Evolutionary conservation across 92 coral and sea anemone genomes (phyloP).

Genomic region (Porites cylindrica): DNA sequence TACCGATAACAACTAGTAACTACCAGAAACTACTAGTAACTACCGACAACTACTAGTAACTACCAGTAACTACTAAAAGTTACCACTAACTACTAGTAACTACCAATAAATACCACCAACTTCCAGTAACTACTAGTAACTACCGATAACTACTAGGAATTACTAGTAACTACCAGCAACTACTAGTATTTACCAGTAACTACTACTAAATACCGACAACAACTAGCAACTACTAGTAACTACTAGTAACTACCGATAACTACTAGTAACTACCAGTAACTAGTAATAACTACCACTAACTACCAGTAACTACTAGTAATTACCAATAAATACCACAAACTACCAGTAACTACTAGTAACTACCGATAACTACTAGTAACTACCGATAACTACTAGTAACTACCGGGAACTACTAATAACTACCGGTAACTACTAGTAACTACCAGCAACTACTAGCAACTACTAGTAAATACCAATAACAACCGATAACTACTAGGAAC

Average conservation of each 20-base stretch:
- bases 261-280: neutral
- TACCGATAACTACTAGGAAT: neutral
- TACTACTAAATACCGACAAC: too few species aligned
- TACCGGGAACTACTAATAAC: neutral
- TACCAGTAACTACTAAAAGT: neutral
- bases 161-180: neutral
- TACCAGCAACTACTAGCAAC: neutral
- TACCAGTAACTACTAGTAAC: neutral
- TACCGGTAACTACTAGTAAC: neutral
- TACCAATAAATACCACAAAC: too few species aligned
- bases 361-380: neutral
- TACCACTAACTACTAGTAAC: neutral
- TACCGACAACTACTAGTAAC: neutral
- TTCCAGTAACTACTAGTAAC: neutral
- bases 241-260: neutral
- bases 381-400: neutral
- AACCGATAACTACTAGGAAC: neutral
- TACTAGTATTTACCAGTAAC: too few species aligned
- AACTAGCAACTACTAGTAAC: too few species aligned
- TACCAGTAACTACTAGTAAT: too few species aligned
- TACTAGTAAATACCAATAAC: neutral
- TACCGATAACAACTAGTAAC: neutral
- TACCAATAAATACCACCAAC: too few species aligned
- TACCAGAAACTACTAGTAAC: neutral
- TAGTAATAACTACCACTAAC: neutral